Base-by-base conservation (phyloP, 2,888 invertebrate species). In the Drosophila austrosaltans region DNA sequence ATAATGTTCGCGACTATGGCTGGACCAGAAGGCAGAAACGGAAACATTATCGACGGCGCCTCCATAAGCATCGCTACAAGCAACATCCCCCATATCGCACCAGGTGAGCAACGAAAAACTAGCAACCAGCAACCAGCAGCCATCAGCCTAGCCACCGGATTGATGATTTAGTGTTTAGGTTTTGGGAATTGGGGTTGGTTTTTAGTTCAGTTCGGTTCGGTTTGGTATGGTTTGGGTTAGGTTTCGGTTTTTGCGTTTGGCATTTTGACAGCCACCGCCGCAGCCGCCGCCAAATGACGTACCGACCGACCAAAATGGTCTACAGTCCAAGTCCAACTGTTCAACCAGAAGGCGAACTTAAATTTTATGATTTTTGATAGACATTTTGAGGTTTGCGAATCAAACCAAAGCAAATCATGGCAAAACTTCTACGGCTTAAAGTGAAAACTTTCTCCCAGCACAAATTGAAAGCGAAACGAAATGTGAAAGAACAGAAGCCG, bases 11-110 rank as follows among this genome's bases (percentile, higher is more conserved):
- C 66, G 42, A 71, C 48, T 63, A 66, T 53, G 63, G 44, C 61
- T 54, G 58, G 58, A 54, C 61, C 74, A 56, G 70, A 8, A 67
- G 85, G 20, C 78, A 82, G 59, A 88, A 88, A 60, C 89, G 89
- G 25, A 87, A 81, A 75, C 88, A 82, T 70, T 81, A 79, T 75
- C 79, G 82, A 74, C 79, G 82, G 75, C 81, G 89, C 61, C 74
- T 78, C 59, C 86, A 83, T 64, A 82, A 79, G 65, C 87, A 82
- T 67, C 88, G 89, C 60, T 87, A 75, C 72, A 89, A 86, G 73
- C 84, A 74, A n/a, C 79, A 79, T 30, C 76, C 72, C 44, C 64
- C 83, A 67, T 81, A 81, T 66, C 74, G 79, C 22, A 67, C 75
- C 69, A 82, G 89, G 88, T 88, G 70, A 88, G 89, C 73, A 12